Percentiles rank a stretch among this genome's conserved stretches.
phyloP scores from a whole-genome alignment of 1,140 invertebrate species.

The Diorhabda elongata region DNA sequence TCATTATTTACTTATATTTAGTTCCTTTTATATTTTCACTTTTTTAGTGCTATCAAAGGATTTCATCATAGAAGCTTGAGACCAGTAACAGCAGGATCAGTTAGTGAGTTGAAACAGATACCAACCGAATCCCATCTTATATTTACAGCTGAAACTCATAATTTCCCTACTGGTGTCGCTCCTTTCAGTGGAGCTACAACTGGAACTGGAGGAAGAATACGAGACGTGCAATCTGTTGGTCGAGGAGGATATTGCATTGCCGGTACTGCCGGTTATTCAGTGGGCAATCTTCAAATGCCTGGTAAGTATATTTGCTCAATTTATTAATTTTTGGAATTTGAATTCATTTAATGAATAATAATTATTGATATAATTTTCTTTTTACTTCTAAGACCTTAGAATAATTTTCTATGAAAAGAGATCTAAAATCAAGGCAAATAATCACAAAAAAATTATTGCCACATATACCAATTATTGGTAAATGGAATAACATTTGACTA shows the following conservation, averaged over 20 bases:
- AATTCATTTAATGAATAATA: too few relatives aligned
- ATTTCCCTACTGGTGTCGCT: conserved; percentile 94
- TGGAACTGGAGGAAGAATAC: conserved; percentile 89
- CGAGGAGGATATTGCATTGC: conserved; percentile 89
- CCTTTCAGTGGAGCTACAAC: conserved; percentile 95
- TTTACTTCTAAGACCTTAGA: too few relatives aligned
- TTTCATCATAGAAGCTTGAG: conserved; percentile 64
- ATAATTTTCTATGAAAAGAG: too few relatives aligned
- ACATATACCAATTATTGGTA: too few relatives aligned
- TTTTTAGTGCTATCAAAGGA: conserved; percentile 82
- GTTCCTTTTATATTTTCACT: not conserved
- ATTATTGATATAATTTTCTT: too few relatives aligned
- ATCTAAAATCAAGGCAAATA: too few relatives aligned
- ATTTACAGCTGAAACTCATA: conserved; percentile 98
- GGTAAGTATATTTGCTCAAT: conserved; percentile 51
- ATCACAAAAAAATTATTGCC: too few relatives aligned
- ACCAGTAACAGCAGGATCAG: conserved; percentile 56
- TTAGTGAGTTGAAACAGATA: conserved; percentile 61
- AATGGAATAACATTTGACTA: too few relatives aligned
- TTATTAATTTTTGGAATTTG: too few relatives aligned
- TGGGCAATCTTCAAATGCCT: conserved; percentile 88
- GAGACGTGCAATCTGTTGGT: conserved; percentile 93
- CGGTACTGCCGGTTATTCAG: conserved; percentile 93
- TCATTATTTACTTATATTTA: too few relatives aligned
- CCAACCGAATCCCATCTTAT: conserved; percentile 80